Percentiles rank a stretch among this genome's conserved stretches.
phyloP scores from a whole-genome alignment of 1,140 invertebrate genomes.

The Antheraea pernyi region DNA sequence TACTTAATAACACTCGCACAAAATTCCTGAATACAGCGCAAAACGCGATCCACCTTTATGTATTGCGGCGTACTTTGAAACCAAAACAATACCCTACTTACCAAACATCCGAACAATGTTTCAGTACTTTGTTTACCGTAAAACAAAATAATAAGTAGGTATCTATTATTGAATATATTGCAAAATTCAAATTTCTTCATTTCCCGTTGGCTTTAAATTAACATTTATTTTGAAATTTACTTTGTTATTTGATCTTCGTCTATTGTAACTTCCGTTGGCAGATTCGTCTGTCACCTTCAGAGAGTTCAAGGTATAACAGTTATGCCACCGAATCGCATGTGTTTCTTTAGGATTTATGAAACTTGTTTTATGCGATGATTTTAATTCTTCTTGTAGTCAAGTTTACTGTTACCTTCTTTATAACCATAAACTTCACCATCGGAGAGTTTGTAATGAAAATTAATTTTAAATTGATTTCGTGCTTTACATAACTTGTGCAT shows the following conservation, averaged over 20 bases:
- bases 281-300: not conserved
- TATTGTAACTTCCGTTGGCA: not conserved
- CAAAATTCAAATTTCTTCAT: not conserved
- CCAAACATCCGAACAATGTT: conserved; percentile 3
- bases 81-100: conserved; percentile 14
- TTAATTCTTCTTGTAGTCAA: too few relatives aligned
- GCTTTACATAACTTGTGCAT: too few relatives aligned
- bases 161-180: not conserved
- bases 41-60: conserved; percentile 5
- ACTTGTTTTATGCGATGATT: not conserved
- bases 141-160: conserved; percentile 9
- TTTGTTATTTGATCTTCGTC: not conserved
- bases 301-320: not conserved
- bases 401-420: too few relatives aligned
- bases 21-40: conserved; percentile 6
- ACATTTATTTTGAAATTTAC: not conserved
- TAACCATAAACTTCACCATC: too few relatives aligned
- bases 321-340: not conserved
- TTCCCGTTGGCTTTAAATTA: too few relatives aligned
- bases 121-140: conserved; percentile 2
- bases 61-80: not conserved
- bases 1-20: not conserved
- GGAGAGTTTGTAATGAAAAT: too few relatives aligned
- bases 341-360: not conserved
- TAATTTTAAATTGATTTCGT: too few relatives aligned